A percentile compares a stretch with the other conserved stretches of the same genome.
Evolutionary conservation across 2,888 invertebrate species (phyloP).

Genomic region (Eristalis intricaria): DNA sequence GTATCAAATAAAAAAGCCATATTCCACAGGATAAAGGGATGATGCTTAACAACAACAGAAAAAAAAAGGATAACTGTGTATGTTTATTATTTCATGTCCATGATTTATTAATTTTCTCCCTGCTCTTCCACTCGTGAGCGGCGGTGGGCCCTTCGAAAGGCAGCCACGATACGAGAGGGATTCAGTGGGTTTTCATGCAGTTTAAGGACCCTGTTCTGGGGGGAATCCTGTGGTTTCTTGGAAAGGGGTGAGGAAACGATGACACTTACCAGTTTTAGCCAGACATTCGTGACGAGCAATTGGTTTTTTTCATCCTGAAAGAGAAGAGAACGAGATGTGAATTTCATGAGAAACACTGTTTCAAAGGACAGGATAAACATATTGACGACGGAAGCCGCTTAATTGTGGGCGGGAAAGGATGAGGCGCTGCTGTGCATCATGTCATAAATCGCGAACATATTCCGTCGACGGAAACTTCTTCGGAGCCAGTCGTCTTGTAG

Average conservation of each 20-base stretch:
- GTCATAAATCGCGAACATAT: neutral
- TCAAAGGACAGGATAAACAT: neutral
- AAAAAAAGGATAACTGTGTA: slow-evolving; percentile 61
- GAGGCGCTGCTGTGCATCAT: neutral
- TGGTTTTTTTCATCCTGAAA: slow-evolving; percentile 95
- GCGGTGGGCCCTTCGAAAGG: neutral
- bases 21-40: slow-evolving; percentile 57
- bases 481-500: neutral
- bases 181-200: neutral
- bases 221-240: slow-evolving; percentile 5
- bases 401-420: neutral
- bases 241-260: slow-evolving; percentile 7
- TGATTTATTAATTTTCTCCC: slow-evolving; percentile 68
- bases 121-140: slow-evolving; percentile 16
- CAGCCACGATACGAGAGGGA: neutral
- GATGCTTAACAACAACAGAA: slow-evolving; percentile 9
- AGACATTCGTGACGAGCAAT: slow-evolving; percentile 97
- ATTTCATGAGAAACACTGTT: neutral
- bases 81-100: slow-evolving; percentile 70
- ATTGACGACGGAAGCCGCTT: slow-evolving; percentile 11
- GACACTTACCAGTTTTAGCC: slow-evolving; percentile 86
- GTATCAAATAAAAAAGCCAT: slow-evolving; percentile 53
- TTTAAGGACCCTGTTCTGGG: neutral
- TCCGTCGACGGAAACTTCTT: neutral
- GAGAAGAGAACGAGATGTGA: slow-evolving; percentile 65